phyloP scores from a whole-genome alignment of 1,140 invertebrate genomes.

The Drosophila parvula region DNA sequence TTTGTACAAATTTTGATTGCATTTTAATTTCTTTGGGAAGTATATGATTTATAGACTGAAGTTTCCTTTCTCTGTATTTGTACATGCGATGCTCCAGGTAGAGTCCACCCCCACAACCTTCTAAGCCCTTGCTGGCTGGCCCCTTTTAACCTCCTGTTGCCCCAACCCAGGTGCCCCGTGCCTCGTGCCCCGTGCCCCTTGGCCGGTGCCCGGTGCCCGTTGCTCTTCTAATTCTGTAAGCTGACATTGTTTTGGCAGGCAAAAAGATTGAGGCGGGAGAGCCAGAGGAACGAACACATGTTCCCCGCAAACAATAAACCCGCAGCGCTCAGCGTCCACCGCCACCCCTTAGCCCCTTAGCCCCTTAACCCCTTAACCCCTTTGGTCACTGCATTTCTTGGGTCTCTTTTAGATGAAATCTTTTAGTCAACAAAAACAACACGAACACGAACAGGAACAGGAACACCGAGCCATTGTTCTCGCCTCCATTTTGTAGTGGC shows the following conservation, averaged over 20 bases:
- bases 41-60: too few relatives aligned
- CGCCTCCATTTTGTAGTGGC: constrained; percentile 48
- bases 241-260: constrained; percentile 69
- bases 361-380: neutral
- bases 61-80: neutral
- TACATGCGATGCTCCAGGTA: constrained; percentile 44
- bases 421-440: constrained; percentile 63
- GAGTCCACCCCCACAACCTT: constrained; percentile 7
- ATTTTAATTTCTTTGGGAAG: rapidly evolving
- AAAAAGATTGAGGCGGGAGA: constrained; percentile 28
- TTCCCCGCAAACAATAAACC: constrained; percentile 77
- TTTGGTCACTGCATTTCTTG: constrained; percentile 71
- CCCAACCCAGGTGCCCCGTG: neutral
- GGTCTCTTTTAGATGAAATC: constrained; percentile 78
- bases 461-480: constrained; percentile 60
- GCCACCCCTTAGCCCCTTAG: too few relatives aligned
- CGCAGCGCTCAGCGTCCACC: constrained; percentile 59
- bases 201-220: neutral
- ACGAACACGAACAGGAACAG: constrained; percentile 13
- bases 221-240: constrained; percentile 71
- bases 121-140: constrained; percentile 2
- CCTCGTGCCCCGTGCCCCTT: too few relatives aligned
- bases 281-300: constrained; percentile 56
- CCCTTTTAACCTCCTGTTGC: constrained; percentile 15
- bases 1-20: rapidly evolving